Conservation (phyloP, 1,140 invertebrate genomes). For the Plectrocnemia conspersa region DNA sequence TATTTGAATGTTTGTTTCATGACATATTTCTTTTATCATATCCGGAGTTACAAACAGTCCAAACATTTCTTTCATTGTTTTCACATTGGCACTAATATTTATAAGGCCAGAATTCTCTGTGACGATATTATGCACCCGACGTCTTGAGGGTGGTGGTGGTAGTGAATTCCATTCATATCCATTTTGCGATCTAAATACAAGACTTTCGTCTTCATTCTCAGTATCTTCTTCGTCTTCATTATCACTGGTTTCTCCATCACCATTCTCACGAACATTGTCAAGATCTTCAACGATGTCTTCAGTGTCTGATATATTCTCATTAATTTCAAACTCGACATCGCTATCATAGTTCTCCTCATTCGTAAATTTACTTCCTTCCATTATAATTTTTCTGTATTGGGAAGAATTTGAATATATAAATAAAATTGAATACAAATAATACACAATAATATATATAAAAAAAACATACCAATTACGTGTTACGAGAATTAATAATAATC, state of each 20-base stretch:
- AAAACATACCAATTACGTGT: too few relatives aligned
- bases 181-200: not conserved
- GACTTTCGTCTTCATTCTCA: not conserved
- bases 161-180: slow-evolving; percentile 4
- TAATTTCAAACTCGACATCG: too few relatives aligned
- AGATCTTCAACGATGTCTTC: too few relatives aligned
- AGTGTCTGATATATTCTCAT: too few relatives aligned
- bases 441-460: too few relatives aligned
- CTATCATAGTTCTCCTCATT: too few relatives aligned
- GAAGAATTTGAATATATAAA: too few relatives aligned
- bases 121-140: not conserved
- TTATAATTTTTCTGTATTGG: too few relatives aligned
- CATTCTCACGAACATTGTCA: too few relatives aligned
- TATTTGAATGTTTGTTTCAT: slow-evolving; percentile 10
- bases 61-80: not conserved
- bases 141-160: slow-evolving; percentile 1
- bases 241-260: slow-evolving; percentile 2
- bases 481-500: too few relatives aligned
- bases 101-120: slow-evolving; percentile 2
- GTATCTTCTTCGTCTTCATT: slow-evolving; percentile 6
- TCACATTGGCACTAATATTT: not conserved
- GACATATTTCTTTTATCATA: slow-evolving; percentile 12
- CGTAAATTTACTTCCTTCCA: too few relatives aligned
- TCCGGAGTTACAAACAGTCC: not conserved
- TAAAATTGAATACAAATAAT: too few relatives aligned